phyloP scores from a whole-genome alignment of 2,888 invertebrate genomes.

The Euzophera pinguis region DNA sequence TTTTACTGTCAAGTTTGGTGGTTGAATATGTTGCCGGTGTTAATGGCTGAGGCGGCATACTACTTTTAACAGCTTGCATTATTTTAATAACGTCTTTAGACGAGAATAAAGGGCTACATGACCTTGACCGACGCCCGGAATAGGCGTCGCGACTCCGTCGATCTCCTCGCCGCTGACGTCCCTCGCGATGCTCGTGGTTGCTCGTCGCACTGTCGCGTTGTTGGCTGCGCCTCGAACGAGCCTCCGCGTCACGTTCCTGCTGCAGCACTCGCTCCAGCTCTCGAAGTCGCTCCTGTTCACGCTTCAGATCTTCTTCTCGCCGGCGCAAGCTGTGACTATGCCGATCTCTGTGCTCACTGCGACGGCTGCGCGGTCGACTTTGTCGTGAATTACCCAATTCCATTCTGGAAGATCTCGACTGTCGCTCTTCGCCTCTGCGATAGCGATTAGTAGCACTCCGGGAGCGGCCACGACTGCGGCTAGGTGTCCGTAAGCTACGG shows the following conservation, averaged over 20 bases:
- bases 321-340: background rate
- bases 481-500: no score
- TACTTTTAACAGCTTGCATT: conserved; percentile 5
- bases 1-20: conserved; percentile 7
- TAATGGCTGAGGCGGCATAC: background rate
- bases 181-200: background rate
- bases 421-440: no score
- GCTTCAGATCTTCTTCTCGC: background rate
- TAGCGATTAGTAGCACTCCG: no score
- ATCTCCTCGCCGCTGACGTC: background rate
- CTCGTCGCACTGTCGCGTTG: background rate
- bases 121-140: conserved; percentile 9
- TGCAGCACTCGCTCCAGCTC: background rate
- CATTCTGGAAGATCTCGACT: background rate
- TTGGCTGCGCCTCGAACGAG: background rate
- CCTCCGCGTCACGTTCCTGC: background rate
- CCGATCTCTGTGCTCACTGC: background rate
- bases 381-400: background rate
- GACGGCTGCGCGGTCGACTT: background rate
- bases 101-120: conserved; percentile 14
- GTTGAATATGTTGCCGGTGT: background rate
- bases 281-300: background rate
- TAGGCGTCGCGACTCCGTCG: background rate
- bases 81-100: conserved; percentile 11
- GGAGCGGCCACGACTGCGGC: no score